A percentile compares a stretch with the other conserved stretches of the same genome.
phyloP scores from a whole-genome alignment of 2,113 vertebrate genomes.

The Beaufortia kweichowensis region DNA sequence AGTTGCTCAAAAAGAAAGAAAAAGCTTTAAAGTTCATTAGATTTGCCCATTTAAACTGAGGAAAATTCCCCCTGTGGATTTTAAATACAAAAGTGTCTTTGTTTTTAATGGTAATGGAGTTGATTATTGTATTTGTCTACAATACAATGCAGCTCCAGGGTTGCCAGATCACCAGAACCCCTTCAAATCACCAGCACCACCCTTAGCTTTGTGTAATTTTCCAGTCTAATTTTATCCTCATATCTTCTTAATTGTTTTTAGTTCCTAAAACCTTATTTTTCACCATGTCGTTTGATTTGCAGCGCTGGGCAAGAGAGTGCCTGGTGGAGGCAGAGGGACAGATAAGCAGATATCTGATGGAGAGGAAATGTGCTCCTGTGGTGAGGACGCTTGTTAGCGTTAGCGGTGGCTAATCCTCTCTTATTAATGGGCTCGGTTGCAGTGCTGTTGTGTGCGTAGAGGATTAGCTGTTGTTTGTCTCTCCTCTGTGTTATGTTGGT shows the following conservation, averaged over 20 bases:
- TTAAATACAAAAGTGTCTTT: too few species aligned
- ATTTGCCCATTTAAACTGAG: too few species aligned
- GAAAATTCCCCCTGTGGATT: too few species aligned
- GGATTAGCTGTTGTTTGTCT: constrained; percentile 65
- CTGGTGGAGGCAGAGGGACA: constrained; percentile 5
- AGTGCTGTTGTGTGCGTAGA: constrained; percentile 57
- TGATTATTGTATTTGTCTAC: too few species aligned
- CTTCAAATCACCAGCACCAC: too few species aligned
- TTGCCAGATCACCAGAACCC: too few species aligned
- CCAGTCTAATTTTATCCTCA: too few species aligned
- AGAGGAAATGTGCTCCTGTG: constrained; percentile 24
- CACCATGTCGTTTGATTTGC: constrained; percentile 4
- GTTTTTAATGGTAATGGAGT: too few species aligned
- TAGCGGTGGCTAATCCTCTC: constrained; percentile 64
- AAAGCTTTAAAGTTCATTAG: too few species aligned
- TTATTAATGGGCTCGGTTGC: constrained; percentile 61
- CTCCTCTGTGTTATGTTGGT: constrained; percentile 51
- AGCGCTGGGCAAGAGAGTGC: neutral
- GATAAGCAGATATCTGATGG: constrained; percentile 16
- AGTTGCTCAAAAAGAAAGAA: too few species aligned
- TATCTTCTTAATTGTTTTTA: neutral
- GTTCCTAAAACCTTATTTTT: neutral
- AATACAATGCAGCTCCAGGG: too few species aligned
- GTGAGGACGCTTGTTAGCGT: constrained; percentile 19
- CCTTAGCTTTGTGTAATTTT: too few species aligned